Conservation (phyloP, 1,140 invertebrate genomes). For the Drosophila hydei region DNA sequence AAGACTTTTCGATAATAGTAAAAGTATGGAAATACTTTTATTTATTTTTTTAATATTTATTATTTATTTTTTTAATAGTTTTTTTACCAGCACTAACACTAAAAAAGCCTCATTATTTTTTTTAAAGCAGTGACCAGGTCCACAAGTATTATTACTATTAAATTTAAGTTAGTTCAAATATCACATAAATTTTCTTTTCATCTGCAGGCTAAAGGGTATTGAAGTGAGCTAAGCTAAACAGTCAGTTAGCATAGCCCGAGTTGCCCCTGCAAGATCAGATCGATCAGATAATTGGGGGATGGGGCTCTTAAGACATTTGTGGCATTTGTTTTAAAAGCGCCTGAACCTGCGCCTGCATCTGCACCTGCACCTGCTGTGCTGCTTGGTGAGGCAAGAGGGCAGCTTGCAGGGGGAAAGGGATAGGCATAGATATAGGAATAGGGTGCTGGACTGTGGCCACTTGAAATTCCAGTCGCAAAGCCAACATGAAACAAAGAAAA, state of each 20-base stretch:
- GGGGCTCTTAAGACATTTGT: constrained; percentile 49
- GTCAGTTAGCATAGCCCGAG: not conserved
- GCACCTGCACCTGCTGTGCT: constrained; percentile 67
- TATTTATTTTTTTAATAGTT: no score
- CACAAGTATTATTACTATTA: no score
- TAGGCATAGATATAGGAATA: not conserved
- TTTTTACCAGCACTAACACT: no score
- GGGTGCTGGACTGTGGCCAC: constrained; percentile 22
- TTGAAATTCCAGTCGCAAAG: constrained; percentile 71
- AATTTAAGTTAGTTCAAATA: not conserved
- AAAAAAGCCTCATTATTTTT: no score
- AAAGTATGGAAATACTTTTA: no score
- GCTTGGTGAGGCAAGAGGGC: not conserved
- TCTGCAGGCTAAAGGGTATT: not conserved
- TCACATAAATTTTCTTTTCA: not conserved
- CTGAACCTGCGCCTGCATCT: constrained; percentile 60
- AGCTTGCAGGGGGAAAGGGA: not conserved
- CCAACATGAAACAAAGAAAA: constrained; percentile 59
- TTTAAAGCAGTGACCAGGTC: no score
- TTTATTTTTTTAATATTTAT: no score
- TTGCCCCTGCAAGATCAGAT: constrained; percentile 27
- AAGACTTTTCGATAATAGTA: no score
- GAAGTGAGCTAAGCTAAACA: not conserved
- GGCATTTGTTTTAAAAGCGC: constrained; percentile 72
- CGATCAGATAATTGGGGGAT: constrained; percentile 23